These are phyloP conservation scores for Caranx melampygus DNA, from an alignment of 2,113 vertebrate genomes.

Conservation along the genomic window DNA sequence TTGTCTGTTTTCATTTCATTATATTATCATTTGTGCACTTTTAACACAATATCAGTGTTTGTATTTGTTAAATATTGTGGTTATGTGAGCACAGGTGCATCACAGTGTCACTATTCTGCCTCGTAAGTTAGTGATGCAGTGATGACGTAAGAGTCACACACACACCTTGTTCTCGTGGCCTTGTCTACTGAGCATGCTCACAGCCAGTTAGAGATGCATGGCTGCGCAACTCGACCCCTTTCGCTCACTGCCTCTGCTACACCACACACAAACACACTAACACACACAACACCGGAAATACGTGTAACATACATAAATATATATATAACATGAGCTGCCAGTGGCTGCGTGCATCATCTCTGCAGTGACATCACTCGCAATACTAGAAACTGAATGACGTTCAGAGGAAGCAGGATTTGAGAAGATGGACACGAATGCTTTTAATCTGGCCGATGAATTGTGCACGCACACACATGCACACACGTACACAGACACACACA, in stretches of 20 bases:
- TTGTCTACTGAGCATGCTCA: slow-evolving; percentile 33
- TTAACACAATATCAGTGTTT: no score
- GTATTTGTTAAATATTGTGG: no score
- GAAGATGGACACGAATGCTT: slow-evolving; percentile 55
- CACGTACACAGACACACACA: slow-evolving; percentile 16
- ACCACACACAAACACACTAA: not conserved
- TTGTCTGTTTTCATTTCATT: no score
- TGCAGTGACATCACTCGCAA: slow-evolving; percentile 48
- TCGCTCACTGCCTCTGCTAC: slow-evolving; percentile 2
- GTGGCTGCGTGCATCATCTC: not conserved
- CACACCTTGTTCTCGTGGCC: not conserved
- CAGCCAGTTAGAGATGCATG: slow-evolving; percentile 47
- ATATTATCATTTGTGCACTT: no score
- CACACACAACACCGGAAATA: slow-evolving; percentile 11
- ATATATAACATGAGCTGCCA: not conserved
- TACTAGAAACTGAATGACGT: slow-evolving; percentile 25
- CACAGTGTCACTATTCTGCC: no score
- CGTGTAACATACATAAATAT: not conserved
- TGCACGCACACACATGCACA: slow-evolving; percentile 24
- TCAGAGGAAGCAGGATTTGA: slow-evolving; percentile 51
- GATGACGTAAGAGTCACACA: not conserved
- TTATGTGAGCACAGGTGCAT: no score
- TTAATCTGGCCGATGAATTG: slow-evolving; percentile 62
- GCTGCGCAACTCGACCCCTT: slow-evolving; percentile 54
- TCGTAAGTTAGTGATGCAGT: not conserved